Base-by-base conservation (phyloP, 2,113 vertebrate species). In the Pelodiscus sinensis region DNA sequence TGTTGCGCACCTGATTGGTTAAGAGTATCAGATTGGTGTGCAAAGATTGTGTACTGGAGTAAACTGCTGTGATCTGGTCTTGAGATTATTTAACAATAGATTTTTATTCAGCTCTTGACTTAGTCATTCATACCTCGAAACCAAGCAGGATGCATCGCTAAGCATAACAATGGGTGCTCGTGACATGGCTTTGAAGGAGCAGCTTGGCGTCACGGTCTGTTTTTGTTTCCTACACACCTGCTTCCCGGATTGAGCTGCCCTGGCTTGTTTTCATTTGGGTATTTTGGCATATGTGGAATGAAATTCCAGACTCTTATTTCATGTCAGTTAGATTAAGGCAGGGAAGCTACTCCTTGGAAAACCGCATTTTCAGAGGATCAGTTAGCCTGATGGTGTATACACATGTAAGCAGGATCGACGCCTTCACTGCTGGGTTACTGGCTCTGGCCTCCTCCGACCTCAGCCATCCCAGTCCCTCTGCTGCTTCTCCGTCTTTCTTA, bases 221-320 rank as follows among this genome's bases (percentile, higher is more conserved):
- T 82, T 90, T 51, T 78, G 94, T 93, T 94, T 97, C 89, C 95
- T 82, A 11, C 94, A 96, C 96, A 97, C 96, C 97, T 98, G 96
- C 97, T 98, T 98, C 97, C 97, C 97, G 92, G 92, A 84, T 81
- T 85, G 89, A 92, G 62, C 73, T 89, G n/a, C 79, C 82, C 51
- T 54, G 50, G 50, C 9, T 77, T 90, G 82, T 86, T 90, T 90
- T 38, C 6, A 82, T 88, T 65, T 87, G 87, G 84, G 56, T 27
- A 58, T 58, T 94, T 86, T 25, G 68, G 38, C 82, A 8, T 81
- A 62, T 57, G 52, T 65, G 65, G 75, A 56, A 80, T 82, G 88
- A 29, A 29, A 16, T 87, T 80, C 54, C 75, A 54, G 44, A 12
- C 38, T 29, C 51, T 79, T 60, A 44, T 18, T 50, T 38, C 55